Percentiles rank a stretch among this genome's conserved stretches.
These are phyloP conservation scores for Meteorus cinctellus DNA, from an alignment of 2,888 invertebrate species.

Conservation along the genomic window DNA sequence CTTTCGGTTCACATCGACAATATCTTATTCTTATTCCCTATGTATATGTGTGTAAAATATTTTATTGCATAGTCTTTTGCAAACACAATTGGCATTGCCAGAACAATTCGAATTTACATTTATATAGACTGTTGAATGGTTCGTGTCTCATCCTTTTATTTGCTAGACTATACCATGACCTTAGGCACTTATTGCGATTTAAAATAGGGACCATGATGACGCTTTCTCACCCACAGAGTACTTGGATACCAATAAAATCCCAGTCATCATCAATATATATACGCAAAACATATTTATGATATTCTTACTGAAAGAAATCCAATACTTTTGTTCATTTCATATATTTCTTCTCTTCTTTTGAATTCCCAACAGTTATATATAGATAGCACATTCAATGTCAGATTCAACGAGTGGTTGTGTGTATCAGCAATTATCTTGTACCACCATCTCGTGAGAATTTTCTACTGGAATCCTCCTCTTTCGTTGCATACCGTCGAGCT, in stretches of 20 bases:
- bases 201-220: background rate
- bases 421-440: conserved; percentile 33
- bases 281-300: background rate
- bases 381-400: background rate
- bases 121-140: conserved; percentile 49
- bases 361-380: background rate
- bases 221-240: background rate
- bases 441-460: conserved; percentile 26
- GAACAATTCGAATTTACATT: conserved; percentile 49
- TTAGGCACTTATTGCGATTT: conserved; percentile 31
- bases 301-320: background rate
- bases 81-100: conserved; percentile 17
- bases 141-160: conserved; percentile 45
- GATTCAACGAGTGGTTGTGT: background rate
- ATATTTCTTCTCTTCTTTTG: background rate
- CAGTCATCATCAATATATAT: background rate
- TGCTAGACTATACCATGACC: conserved; percentile 43
- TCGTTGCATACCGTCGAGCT: conserved; percentile 14
- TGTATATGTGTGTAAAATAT: conserved; percentile 3
- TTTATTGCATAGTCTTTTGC: conserved; percentile 16
- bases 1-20: conserved; percentile 14
- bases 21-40: background rate
- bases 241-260: background rate
- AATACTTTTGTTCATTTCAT: background rate
- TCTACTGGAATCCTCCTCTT: conserved; percentile 28